These are phyloP conservation scores for Stenchaetothrips biformis DNA, from an alignment of 2,888 invertebrate genomes.

Conservation along the genomic window DNA sequence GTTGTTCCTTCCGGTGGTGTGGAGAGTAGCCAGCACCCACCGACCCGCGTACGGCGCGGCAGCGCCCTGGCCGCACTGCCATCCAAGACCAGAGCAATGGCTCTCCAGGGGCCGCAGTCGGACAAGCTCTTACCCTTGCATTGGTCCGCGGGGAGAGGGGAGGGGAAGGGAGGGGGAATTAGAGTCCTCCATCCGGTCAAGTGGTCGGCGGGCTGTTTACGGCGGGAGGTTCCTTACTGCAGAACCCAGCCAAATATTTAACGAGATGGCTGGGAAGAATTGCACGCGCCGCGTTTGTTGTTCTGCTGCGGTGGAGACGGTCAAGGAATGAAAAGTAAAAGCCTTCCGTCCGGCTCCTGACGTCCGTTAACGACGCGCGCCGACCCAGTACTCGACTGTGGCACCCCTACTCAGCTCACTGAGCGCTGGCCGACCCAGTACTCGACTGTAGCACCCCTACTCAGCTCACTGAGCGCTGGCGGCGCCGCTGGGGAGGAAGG, in stretches of 20 bases:
- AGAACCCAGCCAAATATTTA: no score
- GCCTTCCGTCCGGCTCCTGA: no score
- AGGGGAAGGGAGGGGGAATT: not conserved
- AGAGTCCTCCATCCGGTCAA: slow-evolving; percentile 15
- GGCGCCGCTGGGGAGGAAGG: not conserved
- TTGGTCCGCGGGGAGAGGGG: slow-evolving; percentile 7
- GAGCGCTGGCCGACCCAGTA: no score
- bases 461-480: no score
- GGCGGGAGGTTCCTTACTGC: not conserved
- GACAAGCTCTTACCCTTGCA: slow-evolving; percentile 22
- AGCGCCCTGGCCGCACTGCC: not conserved
- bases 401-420: no score
- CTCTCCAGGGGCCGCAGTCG: not conserved
- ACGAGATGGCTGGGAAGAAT: no score
- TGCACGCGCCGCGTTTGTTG: no score
- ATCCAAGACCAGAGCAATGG: not conserved
- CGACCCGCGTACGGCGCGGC: not conserved
- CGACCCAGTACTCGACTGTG: no score
- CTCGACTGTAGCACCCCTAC: no score
- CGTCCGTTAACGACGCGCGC: no score
- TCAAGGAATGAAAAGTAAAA: no score
- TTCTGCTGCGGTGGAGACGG: no score
- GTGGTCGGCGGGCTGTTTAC: not conserved
- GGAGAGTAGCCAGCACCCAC: not conserved
- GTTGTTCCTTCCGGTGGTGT: not conserved